Conservation (phyloP, 2,888 invertebrate genomes). For the Eupeodes latifasciatus region DNA sequence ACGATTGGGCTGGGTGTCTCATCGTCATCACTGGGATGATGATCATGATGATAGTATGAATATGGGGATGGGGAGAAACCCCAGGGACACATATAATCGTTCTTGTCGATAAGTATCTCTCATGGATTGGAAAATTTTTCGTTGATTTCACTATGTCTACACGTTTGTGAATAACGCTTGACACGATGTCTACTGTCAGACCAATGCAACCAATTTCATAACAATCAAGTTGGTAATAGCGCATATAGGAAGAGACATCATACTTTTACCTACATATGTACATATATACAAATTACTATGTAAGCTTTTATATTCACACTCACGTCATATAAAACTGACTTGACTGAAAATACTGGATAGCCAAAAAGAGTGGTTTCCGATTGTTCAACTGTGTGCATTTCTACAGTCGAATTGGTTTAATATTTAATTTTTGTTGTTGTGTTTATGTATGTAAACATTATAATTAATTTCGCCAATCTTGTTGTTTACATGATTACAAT, state of each 20-base stretch:
- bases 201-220: conserved; percentile 64
- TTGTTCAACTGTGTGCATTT: conserved; percentile 18
- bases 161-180: conserved; percentile 70
- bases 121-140: conserved; percentile 63
- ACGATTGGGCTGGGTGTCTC: no score
- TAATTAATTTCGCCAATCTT: conserved; percentile 23
- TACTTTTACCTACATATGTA: background rate
- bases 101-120: conserved; percentile 72
- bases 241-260: background rate
- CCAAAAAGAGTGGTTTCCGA: conserved; percentile 31
- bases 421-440: background rate
- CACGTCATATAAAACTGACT: background rate
- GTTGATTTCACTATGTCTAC: conserved; percentile 69
- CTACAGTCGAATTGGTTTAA: background rate
- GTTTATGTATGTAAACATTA: background rate
- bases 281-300: background rate
- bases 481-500: conserved; percentile 10
- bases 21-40: no score
- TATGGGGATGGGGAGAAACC: conserved; percentile 30
- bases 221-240: conserved; percentile 49
- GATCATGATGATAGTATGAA: no score
- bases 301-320: background rate
- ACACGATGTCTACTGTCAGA: conserved; percentile 60
- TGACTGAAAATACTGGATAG: conserved; percentile 5
- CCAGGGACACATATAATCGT: conserved; percentile 67